Evolutionary conservation across 2,113 vertebrate species (phyloP), one percentile per base, ranked within the genome.

Genomic region (Dryoscopus gambensis): DNA sequence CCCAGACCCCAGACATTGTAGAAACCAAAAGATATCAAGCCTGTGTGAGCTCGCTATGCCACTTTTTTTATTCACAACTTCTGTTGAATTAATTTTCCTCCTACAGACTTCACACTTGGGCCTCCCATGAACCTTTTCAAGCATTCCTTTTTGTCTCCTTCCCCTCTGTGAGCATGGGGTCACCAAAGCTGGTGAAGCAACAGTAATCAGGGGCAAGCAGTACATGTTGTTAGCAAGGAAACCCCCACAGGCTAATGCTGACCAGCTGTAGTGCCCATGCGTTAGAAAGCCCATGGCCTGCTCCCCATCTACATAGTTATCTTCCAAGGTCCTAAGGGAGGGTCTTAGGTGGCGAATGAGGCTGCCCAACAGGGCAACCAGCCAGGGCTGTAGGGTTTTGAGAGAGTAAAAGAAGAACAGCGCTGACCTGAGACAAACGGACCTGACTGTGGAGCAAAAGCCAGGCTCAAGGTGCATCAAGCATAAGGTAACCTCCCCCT

Each of bases 281-380:
- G 65, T 52, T 49, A 56, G 55, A 70, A 89, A 84, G 17, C 15
- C 12, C 30, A 19, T 4, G 23, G 59, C 31, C 56, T 82, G 37
- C 22, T 70, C 37, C 16, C 5, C 4, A 9, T 39, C 23, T 14
- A 17, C 4, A 19, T 0, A 60, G 3, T 4, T 52, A 68, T 15
- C 23, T 69, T n/a, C 49, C 37, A 15, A 76, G 39, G 4, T 19
- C 28, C 31, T 44, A 19, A 76, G n/a, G 56, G 16, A 64, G 4
- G n/a, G n/a, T 67, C 37, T 80, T 59, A 28, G 24, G 1, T 46
- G 39, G 7, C 56, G 49, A 68, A 71, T 28, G 24, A 49, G 3
- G 15, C 71, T 78, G 30, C 10, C 52, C 23, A 42, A 55, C 52
- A 64, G 12, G 65, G 47, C 24, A 71, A 8, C n/a, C 46, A 79